Evolutionary conservation across 2,113 vertebrate genomes (phyloP).

Genomic region (Psilopogon haemacephalus): DNA sequence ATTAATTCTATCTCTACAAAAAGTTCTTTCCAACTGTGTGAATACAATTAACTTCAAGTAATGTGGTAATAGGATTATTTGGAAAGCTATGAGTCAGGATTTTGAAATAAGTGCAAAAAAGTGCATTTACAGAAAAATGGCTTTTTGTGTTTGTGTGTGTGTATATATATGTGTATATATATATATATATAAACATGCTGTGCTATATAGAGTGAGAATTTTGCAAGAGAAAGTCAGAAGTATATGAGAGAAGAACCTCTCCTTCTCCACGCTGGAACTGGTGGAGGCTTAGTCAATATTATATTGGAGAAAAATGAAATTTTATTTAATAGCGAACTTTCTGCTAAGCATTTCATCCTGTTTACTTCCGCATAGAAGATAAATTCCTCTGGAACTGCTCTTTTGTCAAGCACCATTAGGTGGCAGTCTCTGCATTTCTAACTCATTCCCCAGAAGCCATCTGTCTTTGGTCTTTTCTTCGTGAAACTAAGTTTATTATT

Average conservation of each 20-base stretch:
- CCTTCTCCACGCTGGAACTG: not conserved
- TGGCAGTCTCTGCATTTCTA: constrained; percentile 35
- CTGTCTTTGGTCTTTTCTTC: not conserved
- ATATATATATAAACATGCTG: not conserved
- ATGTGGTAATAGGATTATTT: not conserved
- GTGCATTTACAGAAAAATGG: rapidly evolving
- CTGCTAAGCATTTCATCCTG: not conserved
- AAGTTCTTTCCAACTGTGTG: not conserved
- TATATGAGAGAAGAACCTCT: not conserved
- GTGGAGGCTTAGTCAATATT: not conserved
- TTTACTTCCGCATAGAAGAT: not conserved
- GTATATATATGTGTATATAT: not conserved
- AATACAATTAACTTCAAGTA: not conserved
- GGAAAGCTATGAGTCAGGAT: not conserved
- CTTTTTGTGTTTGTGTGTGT: too few relatives aligned
- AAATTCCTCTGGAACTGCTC: not conserved
- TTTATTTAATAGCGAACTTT: not conserved
- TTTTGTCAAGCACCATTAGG: constrained; percentile 1
- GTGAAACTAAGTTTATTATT: constrained; percentile 22
- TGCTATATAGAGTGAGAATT: not conserved
- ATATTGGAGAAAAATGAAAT: not conserved
- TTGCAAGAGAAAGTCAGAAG: not conserved
- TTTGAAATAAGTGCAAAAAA: not conserved
- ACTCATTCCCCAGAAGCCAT: not conserved
- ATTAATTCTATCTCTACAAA: not conserved